Base-by-base conservation (phyloP, 2,113 vertebrate species). In the Chiloscyllium plagiosum region DNA sequence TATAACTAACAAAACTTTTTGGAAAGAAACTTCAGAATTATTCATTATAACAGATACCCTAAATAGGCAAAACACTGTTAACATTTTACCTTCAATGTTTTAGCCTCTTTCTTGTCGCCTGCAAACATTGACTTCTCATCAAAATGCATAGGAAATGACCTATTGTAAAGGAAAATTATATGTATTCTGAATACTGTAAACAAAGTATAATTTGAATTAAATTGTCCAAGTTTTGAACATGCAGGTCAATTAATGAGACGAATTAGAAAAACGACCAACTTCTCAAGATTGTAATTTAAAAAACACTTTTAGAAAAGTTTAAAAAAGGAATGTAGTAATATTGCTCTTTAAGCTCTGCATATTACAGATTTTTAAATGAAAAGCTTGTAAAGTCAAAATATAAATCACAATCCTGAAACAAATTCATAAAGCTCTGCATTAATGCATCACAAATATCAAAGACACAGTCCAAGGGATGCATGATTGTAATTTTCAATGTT, bases 51-150 rank as follows among this genome's bases (percentile, higher is more conserved):
- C 56, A 70, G 8, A 70, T 50, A 10, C 69, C 17, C 42, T 94
- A 47, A 61, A 10, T 95, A 72, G 4, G 52, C 87, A 95, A 93
- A 33, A 52, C 47, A 95, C 22, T 86, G 22, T 52, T 33, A 65
- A 92, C 8, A 24, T 20, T 66, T 96, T 97, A 99, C 99, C 99
- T 99, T 99, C 94, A 99, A 96, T 0, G 97, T 99, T 83, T 98
- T 98, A 76, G 99, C 99, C 96, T 98, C 99, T 65, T 98, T 97
- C 96, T 98, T 98, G 96, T 99, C 97, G 96, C 99, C 99, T 12
- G 99, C 98, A 96, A 99, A 99, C 99, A 99, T 99, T 96, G 99
- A 99, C 96, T 98, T 99, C 97, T 99, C 99, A 80, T 99, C 99
- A 96, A 99, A 99, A 97, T 99, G 99, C 99, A 99, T 99, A 17